Conservation (phyloP, 2,113 vertebrate genomes). For the Lepisosteus oculatus region DNA sequence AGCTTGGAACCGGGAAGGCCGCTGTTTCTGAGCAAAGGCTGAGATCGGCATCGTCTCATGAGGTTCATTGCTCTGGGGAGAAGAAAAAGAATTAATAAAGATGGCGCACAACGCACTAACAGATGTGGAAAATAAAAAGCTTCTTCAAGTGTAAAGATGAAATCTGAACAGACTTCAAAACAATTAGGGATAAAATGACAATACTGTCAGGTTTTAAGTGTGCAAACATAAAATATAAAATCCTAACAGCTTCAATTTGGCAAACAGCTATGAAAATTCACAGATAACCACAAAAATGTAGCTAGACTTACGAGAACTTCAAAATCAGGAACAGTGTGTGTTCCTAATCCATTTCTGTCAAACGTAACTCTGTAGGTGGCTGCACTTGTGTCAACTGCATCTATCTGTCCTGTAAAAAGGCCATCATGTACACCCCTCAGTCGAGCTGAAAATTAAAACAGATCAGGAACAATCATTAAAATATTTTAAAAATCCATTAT, state of each 20-base stretch:
- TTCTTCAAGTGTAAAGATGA: too few relatives aligned
- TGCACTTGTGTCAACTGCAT: constrained; percentile 92
- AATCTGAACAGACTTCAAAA: not conserved
- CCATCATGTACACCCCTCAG: constrained; percentile 92
- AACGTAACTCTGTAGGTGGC: constrained; percentile 96
- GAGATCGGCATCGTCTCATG: constrained; percentile 97
- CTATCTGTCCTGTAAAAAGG: constrained; percentile 95
- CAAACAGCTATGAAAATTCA: not conserved
- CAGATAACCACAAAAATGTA: not conserved
- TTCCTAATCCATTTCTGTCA: constrained; percentile 91
- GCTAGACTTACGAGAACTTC: constrained; percentile 89
- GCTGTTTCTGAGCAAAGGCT: constrained; percentile 94
- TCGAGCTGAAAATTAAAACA: constrained; percentile 69
- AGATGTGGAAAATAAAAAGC: too few relatives aligned
- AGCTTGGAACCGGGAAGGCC: constrained; percentile 79
- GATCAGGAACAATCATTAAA: too few relatives aligned
- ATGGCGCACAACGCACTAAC: too few relatives aligned
- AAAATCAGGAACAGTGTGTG: constrained; percentile 95
- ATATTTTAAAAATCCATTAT: too few relatives aligned
- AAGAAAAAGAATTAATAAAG: not conserved
- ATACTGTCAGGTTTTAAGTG: not conserved
- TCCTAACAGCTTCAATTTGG: not conserved
- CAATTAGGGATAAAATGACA: not conserved
- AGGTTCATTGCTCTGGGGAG: constrained; percentile 88
- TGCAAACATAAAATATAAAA: not conserved